phyloP scores from a whole-genome alignment of 2,797 vertebrate species.

The Pangasius krempfi region DNA sequence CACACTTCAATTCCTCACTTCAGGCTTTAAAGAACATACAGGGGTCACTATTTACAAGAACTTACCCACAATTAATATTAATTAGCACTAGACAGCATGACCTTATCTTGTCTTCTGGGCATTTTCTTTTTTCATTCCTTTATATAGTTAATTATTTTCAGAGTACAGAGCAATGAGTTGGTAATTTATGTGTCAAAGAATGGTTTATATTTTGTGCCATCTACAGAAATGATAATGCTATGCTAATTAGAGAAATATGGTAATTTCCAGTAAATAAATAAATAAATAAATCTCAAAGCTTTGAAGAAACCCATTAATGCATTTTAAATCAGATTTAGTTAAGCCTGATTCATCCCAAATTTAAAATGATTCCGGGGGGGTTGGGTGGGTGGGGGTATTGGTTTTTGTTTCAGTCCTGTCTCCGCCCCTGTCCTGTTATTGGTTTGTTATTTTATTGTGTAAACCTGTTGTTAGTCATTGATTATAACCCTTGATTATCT shows the following conservation, averaged over 20 bases:
- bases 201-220: neutral
- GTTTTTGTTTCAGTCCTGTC: neutral
- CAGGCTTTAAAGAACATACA: neutral
- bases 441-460: neutral
- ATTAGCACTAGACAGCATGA: neutral
- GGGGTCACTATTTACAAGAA: neutral
- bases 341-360: neutral
- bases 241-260: neutral
- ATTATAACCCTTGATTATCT: neutral
- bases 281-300: neutral
- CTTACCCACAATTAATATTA: constrained; percentile 2
- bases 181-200: neutral
- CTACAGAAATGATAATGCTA: neutral
- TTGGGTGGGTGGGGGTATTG: too few species aligned
- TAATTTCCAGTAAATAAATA: neutral
- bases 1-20: neutral
- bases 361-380: neutral
- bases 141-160: neutral
- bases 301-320: neutral
- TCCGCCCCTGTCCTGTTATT: neutral
- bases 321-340: constrained; percentile 4
- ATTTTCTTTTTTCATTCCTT: neutral
- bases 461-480: neutral
- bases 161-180: neutral
- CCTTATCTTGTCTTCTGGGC: constrained; percentile 1